Conservation (phyloP, 2,113 vertebrate genomes). For the Cynoglossus semilaevis region DNA sequence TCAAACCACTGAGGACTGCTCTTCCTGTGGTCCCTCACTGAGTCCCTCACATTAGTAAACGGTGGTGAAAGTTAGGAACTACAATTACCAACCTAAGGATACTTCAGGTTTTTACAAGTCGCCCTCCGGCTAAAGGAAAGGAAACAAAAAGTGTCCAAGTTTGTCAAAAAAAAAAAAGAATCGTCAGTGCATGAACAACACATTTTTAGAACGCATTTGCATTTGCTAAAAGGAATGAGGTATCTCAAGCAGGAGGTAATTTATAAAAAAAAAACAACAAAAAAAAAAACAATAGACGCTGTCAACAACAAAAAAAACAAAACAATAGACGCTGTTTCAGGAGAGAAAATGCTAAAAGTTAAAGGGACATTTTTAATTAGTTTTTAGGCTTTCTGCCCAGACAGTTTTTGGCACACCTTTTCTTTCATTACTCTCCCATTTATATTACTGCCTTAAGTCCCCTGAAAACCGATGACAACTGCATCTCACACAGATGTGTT, state of each 20-base stretch:
- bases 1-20: constrained; percentile 49
- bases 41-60: constrained; percentile 19
- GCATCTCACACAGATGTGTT: constrained; percentile 69
- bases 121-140: too few species aligned
- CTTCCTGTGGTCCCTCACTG: constrained; percentile 24
- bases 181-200: too few species aligned
- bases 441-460: constrained; percentile 67
- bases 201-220: too few species aligned
- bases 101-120: too few species aligned
- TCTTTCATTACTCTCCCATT: constrained; percentile 58
- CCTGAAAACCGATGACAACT: constrained; percentile 62
- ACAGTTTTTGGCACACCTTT: constrained; percentile 43
- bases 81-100: too few species aligned
- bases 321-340: constrained; percentile 22
- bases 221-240: too few species aligned
- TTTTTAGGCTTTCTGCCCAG: constrained; percentile 44
- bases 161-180: too few species aligned
- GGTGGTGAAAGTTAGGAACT: constrained; percentile 1
- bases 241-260: too few species aligned
- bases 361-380: constrained; percentile 42
- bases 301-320: too few species aligned
- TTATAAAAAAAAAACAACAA: too few species aligned
- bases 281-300: constrained; percentile 28
- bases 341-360: constrained; percentile 27
- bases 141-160: neutral